Evolutionary conservation across 2,797 vertebrate species (phyloP), one percentile per base, ranked within the genome.

Genomic region (Bryconaethiops microstoma): DNA sequence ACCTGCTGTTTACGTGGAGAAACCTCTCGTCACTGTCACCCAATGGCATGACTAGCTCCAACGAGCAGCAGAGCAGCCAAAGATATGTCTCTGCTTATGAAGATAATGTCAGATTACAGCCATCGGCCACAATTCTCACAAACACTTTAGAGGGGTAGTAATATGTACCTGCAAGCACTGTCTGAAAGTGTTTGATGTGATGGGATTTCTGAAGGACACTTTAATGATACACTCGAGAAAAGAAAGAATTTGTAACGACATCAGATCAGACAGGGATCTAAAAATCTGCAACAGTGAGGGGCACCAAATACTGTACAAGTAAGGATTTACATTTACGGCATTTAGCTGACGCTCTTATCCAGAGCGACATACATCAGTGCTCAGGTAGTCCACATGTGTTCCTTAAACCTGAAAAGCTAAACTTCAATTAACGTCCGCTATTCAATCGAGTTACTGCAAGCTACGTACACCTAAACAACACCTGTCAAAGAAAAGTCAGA

Each of bases 1-100:
- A 72, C 21, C 40, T 45, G 67, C 60, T 82, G 75, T 73, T 72
- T 77, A 69, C 60, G 74, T 25, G 14, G 40, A 67, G 76, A 78
- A 42, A 52, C 63, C 35, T 42, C 55, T 76, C 54, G 68, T 67
- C 23, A 68, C 55, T 60, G 55, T 65, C 42, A 74, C 35, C 48
- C 63, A 50, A 62, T 45, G n/a, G 63, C 48, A 48, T 17, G 63
- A 29, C 50, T 64, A 29, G 16, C 62, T 25, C 29, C 39, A 82
- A 23, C 17, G 3, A 70, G 5, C 21, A 65, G 48, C 60, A 80
- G 8, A 69, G 5, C n/a, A 71, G 65, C 19, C 23, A 74, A 79
- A 55, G 62, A 45, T 74, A 23, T 57, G 57, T 45, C 80, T 45
- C 7, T 40, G n/a, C 35, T 77, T 48, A 60, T n/a, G 3, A 64